These are phyloP conservation scores for Ophioninae sp. DNA, from an alignment of 2,888 invertebrate species.

Conservation along the genomic window DNA sequence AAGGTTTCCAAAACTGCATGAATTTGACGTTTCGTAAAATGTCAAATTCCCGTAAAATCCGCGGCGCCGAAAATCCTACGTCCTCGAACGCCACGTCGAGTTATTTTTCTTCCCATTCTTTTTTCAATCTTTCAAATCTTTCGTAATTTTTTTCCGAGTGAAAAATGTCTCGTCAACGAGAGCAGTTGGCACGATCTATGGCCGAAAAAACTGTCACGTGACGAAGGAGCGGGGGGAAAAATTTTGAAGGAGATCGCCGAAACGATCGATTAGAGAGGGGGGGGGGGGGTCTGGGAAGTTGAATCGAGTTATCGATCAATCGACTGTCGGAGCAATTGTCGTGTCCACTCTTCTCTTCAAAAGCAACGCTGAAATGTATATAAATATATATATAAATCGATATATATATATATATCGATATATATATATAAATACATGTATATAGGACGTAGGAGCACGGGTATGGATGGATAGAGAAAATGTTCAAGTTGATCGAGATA, in stretches of 20 bases:
- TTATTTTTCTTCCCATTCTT: background rate
- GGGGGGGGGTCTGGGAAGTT: conserved; percentile 49
- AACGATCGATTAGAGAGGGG: background rate
- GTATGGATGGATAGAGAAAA: conserved; percentile 11
- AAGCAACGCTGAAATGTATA: conserved; percentile 39
- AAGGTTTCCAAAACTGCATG: background rate
- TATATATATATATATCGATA: conserved; percentile 1
- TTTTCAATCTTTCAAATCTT: conserved; percentile 15
- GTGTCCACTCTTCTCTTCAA: conserved; percentile 33
- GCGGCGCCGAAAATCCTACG: background rate
- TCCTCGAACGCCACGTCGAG: background rate
- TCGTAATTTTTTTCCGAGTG: conserved; percentile 43
- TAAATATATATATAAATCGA: conserved; percentile 11
- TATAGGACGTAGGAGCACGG: conserved; percentile 16
- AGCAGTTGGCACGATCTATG: conserved; percentile 25
- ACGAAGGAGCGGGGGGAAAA: conserved; percentile 2
- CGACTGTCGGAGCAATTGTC: conserved; percentile 45
- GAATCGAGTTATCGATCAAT: conserved; percentile 65
- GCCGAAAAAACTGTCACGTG: conserved; percentile 25
- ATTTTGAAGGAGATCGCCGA: background rate
- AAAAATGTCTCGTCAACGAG: conserved; percentile 53
- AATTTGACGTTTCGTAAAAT: conserved; percentile 12
- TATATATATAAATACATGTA: conserved; percentile 1
- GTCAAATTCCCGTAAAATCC: background rate
- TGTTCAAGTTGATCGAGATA: conserved; percentile 69